A percentile compares a stretch with the other conserved stretches of the same genome.
These are phyloP conservation scores for Eupeodes corollae DNA, from an alignment of 1,140 invertebrate species.

Conservation along the genomic window DNA sequence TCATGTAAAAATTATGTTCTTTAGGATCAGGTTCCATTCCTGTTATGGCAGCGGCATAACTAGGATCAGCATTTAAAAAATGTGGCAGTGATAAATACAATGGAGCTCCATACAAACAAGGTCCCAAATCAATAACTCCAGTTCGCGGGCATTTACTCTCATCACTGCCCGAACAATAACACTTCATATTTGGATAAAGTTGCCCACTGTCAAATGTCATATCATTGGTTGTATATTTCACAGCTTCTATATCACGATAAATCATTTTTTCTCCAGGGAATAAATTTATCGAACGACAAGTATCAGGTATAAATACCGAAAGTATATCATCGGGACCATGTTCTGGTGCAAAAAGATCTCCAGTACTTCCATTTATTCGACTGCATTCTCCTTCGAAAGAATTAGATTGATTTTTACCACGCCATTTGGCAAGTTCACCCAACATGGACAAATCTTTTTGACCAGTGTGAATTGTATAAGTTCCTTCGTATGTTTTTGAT, in stretches of 20 bases:
- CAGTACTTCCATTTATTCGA: constrained; percentile 53
- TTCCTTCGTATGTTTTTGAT: constrained; percentile 57
- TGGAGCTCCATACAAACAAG: constrained; percentile 59
- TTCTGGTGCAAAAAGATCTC: constrained; percentile 64
- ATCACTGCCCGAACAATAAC: constrained; percentile 39
- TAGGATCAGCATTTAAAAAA: constrained; percentile 67
- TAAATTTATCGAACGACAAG: constrained; percentile 49
- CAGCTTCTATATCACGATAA: constrained; percentile 45
- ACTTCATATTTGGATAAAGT: constrained; percentile 43
- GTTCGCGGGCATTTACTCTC: constrained; percentile 36
- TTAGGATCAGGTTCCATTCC: constrained; percentile 58
- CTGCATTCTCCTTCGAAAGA: constrained; percentile 52
- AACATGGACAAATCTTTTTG: constrained; percentile 47
- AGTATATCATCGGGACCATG: constrained; percentile 43
- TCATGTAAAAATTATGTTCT: constrained; percentile 56
- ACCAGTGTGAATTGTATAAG: constrained; percentile 62
- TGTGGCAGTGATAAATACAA: constrained; percentile 74
- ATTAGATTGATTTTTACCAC: constrained; percentile 43
- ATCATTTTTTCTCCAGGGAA: constrained; percentile 22
- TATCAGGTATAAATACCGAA: constrained; percentile 53
- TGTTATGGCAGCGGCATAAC: constrained; percentile 47
- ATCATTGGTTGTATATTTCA: constrained; percentile 46
- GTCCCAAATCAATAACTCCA: constrained; percentile 52
- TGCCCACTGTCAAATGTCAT: constrained; percentile 57
- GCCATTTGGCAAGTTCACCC: constrained; percentile 57